Evolutionary conservation across 2,113 vertebrate genomes (phyloP).

Genomic region (Anas platyrhynchos): DNA sequence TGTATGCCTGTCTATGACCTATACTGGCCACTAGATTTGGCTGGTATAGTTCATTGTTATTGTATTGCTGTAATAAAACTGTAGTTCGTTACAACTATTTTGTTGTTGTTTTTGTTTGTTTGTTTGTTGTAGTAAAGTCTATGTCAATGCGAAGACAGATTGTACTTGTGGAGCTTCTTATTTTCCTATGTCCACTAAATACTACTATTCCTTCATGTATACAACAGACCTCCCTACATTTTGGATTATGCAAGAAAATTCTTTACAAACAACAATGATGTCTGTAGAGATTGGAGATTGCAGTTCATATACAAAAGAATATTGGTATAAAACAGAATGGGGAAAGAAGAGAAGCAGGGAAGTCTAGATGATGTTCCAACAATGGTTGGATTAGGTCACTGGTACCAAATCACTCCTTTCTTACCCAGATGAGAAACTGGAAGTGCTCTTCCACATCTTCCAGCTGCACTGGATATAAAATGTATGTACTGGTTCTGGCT

Average conservation of each 20-base stretch:
- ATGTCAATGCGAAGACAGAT: neutral
- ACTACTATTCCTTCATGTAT: neutral
- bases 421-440: no score
- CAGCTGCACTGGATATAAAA: no score
- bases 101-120: no score
- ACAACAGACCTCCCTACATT: neutral
- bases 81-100: neutral
- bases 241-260: neutral
- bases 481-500: no score
- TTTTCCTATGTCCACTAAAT: neutral
- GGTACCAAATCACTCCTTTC: no score
- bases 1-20: neutral
- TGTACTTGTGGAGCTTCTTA: neutral
- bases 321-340: neutral
- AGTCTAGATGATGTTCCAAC: neutral
- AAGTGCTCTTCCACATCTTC: no score
- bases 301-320: neutral
- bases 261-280: neutral
- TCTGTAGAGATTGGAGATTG: neutral
- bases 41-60: neutral
- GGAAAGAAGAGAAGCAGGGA: neutral
- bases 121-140: neutral
- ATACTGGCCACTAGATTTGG: neutral
- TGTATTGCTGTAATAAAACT: neutral
- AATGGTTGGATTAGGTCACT: no score